These are phyloP conservation scores for Grammomys dolichurus DNA, from an alignment of 2,113 vertebrate genomes.

Conservation along the genomic window DNA sequence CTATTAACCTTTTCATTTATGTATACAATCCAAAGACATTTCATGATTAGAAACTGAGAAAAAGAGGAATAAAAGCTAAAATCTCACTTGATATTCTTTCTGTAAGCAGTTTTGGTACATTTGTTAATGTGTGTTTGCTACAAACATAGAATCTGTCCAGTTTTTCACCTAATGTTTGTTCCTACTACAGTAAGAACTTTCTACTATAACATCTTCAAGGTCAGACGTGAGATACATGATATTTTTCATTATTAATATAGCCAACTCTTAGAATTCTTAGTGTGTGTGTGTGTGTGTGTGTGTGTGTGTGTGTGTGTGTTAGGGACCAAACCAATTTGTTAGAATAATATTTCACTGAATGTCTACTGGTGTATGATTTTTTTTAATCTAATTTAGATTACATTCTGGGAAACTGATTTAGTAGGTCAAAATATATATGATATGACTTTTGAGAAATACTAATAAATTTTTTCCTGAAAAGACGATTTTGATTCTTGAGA, in stretches of 20 bases:
- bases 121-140: background rate
- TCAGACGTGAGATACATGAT: background rate
- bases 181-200: background rate
- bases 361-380: background rate
- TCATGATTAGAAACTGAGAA: background rate
- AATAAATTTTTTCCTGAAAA: constrained; percentile 16
- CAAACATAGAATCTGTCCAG: background rate
- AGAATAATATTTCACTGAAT: constrained; percentile 22
- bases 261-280: background rate
- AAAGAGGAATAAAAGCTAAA: background rate
- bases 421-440: background rate
- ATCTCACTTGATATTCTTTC: background rate
- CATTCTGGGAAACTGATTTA: constrained; percentile 58
- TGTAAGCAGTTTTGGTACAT: background rate
- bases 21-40: background rate
- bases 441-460: constrained; percentile 12
- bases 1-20: background rate
- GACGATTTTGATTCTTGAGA: constrained; percentile 9
- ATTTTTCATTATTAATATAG: background rate
- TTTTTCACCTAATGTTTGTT: background rate
- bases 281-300: background rate
- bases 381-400: background rate
- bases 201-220: background rate
- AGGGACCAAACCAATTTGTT: background rate
- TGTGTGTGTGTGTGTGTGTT: background rate